Evolutionary conservation across 2,113 vertebrate species (phyloP).

Genomic region (Crypturellus undulatus): DNA sequence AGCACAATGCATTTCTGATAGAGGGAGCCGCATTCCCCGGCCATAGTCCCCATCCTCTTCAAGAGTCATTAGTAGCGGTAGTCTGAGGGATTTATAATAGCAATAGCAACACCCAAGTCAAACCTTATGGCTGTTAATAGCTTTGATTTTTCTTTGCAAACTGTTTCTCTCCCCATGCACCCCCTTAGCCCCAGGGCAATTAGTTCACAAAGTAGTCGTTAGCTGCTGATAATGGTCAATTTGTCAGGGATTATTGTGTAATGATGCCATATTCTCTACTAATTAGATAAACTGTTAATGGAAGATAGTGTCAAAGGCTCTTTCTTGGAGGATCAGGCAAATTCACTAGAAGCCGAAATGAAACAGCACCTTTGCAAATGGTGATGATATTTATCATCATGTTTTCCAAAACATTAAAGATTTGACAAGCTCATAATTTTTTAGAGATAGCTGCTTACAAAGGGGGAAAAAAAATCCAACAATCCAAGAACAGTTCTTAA

Average conservation of each 20-base stretch:
- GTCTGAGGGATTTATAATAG: slow-evolving; percentile 35
- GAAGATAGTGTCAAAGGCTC: slow-evolving; percentile 14
- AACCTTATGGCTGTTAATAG: slow-evolving; percentile 31
- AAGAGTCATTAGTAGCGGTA: neutral
- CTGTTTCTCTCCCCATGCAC: neutral
- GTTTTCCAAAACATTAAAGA: slow-evolving; percentile 32
- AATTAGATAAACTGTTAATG: slow-evolving; percentile 73
- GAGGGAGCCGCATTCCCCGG: neutral
- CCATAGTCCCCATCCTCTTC: neutral
- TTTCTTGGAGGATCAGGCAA: neutral
- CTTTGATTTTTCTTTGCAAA: slow-evolving; percentile 52
- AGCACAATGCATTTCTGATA: neutral
- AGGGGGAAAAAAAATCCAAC: neutral
- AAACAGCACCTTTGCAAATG: neutral
- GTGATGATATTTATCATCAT: neutral
- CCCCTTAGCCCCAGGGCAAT: slow-evolving; percentile 37
- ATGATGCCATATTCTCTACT: slow-evolving; percentile 6
- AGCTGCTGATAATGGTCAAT: slow-evolving; percentile 74
- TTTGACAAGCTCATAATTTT: slow-evolving; percentile 30
- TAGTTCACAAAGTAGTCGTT: slow-evolving; percentile 68
- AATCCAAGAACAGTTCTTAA: neutral
- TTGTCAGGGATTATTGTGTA: slow-evolving; percentile 61
- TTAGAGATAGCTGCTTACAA: neutral
- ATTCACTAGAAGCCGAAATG: neutral
- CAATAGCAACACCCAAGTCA: neutral